Evolutionary conservation across 1,140 invertebrate genomes (phyloP).

Genomic region (Aphelinus certus): DNA sequence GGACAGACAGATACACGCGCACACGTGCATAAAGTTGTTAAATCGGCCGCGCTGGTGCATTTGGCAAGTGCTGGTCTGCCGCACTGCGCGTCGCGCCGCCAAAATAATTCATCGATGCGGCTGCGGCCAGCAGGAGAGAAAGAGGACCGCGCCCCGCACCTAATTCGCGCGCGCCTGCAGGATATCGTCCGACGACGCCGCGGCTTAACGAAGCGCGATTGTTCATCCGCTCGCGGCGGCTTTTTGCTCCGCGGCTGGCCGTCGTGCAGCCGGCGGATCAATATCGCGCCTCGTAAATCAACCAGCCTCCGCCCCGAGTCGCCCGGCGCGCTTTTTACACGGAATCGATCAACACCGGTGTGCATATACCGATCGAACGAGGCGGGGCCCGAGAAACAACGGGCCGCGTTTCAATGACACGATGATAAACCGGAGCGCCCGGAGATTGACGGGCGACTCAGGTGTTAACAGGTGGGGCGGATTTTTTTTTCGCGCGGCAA

Average conservation of each 20-base stretch:
- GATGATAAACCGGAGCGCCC: too few relatives aligned
- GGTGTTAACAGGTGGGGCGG: constrained; percentile 47
- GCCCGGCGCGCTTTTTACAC: too few relatives aligned
- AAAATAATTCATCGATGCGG: constrained; percentile 54
- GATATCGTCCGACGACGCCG: constrained; percentile 38
- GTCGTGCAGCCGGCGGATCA: constrained; percentile 40
- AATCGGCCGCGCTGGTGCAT: constrained; percentile 42
- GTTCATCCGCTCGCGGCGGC: constrained; percentile 45
- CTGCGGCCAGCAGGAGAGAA: constrained; percentile 18
- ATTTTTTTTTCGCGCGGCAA: constrained; percentile 40
- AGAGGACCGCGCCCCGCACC: neutral
- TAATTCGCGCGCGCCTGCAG: constrained; percentile 4
- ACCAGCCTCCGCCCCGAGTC: too few relatives aligned
- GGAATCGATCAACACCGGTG: too few relatives aligned
- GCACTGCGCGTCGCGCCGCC: constrained; percentile 54
- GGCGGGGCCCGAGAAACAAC: too few relatives aligned
- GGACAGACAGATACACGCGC: neutral
- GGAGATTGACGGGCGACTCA: neutral
- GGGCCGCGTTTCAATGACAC: too few relatives aligned
- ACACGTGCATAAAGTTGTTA: constrained; percentile 36
- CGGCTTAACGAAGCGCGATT: constrained; percentile 43
- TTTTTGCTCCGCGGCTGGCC: constrained; percentile 10
- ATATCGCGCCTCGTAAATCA: constrained; percentile 44
- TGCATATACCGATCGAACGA: too few relatives aligned
- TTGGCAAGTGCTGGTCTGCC: constrained; percentile 54